Percentiles rank a stretch among this genome's conserved stretches.
phyloP scores from a whole-genome alignment of 2,888 invertebrate genomes.

The Andrena chrysosceles region DNA sequence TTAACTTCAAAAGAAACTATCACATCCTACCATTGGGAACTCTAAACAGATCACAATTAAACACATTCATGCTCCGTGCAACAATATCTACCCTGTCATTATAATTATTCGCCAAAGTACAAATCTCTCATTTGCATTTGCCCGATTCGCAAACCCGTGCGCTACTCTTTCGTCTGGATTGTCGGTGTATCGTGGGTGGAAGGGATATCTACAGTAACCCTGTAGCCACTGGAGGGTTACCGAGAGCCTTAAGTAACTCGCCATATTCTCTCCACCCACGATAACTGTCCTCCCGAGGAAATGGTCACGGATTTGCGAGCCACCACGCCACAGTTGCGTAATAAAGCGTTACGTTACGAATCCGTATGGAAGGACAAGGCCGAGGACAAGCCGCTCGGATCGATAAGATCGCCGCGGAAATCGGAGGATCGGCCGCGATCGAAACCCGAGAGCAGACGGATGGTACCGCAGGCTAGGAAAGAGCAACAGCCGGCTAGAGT shows the following conservation, averaged over 20 bases:
- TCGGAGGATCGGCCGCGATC: constrained; percentile 59
- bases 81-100: too few species aligned
- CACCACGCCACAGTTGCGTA: background rate
- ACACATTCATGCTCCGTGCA: too few species aligned
- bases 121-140: background rate
- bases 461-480: constrained; percentile 32
- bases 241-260: background rate
- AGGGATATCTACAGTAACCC: too few species aligned
- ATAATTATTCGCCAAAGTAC: too few species aligned
- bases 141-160: constrained; percentile 4
- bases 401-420: constrained; percentile 45
- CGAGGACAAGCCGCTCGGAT: constrained; percentile 43
- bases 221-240: too few species aligned
- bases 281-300: background rate
- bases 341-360: constrained; percentile 31
- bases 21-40: too few species aligned
- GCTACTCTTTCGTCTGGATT: background rate
- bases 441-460: constrained; percentile 57
- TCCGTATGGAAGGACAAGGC: constrained; percentile 55
- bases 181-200: too few species aligned
- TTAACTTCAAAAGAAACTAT: too few species aligned
- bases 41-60: too few species aligned
- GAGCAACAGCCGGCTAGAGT: constrained; percentile 38
- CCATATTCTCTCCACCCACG: background rate
- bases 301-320: constrained; percentile 9